phyloP scores from a whole-genome alignment of 2,113 vertebrate genomes.

The Corythornis cristatus region DNA sequence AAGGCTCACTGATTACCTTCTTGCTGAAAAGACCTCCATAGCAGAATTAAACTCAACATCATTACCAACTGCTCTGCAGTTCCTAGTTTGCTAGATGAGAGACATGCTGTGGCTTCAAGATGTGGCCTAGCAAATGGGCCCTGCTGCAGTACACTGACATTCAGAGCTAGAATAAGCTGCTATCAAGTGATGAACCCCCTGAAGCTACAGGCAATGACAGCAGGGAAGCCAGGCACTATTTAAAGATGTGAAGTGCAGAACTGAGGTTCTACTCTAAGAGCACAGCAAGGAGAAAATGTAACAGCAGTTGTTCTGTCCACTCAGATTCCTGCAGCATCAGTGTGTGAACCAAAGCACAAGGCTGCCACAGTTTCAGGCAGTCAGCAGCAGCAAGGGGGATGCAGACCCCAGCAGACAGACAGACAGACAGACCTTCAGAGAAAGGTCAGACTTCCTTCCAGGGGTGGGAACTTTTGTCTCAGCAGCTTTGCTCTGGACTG shows the following conservation, averaged over 20 bases:
- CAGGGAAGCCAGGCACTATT: neutral
- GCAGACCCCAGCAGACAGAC: rapidly evolving
- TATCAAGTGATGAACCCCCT: neutral
- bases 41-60: neutral
- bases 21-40: neutral
- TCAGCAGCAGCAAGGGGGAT: neutral
- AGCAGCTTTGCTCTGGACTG: neutral
- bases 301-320: neutral
- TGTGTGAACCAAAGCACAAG: neutral
- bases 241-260: neutral
- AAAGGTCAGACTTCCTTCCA: neutral
- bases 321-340: neutral
- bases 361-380: neutral
- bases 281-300: neutral
- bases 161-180: neutral
- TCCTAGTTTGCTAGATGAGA: neutral
- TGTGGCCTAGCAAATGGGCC: neutral
- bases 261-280: neutral
- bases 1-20: neutral
- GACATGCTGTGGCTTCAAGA: neutral
- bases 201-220: too few species aligned
- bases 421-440: neutral
- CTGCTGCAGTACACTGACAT: neutral
- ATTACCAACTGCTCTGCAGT: neutral
- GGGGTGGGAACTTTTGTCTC: neutral